Evolutionary conservation across 1,140 invertebrate species (phyloP), one percentile per base, ranked within the genome.

Genomic region (Saccostrea cuccullata): DNA sequence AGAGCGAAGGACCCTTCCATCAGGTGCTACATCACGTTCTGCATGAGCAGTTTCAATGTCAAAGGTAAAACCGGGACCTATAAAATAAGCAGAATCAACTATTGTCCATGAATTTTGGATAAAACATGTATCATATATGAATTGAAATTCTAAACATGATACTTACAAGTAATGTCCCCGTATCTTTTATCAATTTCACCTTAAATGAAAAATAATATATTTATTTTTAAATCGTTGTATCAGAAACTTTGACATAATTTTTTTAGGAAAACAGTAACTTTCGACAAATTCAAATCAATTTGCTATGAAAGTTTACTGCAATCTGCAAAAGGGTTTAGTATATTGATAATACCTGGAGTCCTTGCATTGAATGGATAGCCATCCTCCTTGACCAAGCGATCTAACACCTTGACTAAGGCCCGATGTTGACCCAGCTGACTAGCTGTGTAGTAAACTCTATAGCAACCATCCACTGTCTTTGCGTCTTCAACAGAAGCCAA

Each of bases 161-260:
- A 91, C 90, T 91, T 90, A 91, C 90, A 91, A 15, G 89, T 47
- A 9, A 91, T 91, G 82, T 91, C 90, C 0, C 90, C 90, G 56
- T 89, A 90, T 82, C 90, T 36, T 67, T 91, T 91, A 56, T 91
- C 90, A 58, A 91, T 91, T 83, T 91, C 90, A 26, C 90, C 90
- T 91, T 55, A 70, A 91, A 86, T 70, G 64, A 36, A 58, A 58
- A 84, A 58, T 47, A 5, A n/a, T n/a, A 47, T 47, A 2, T 47
- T n/a, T n/a, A n/a, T n/a, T n/a, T 47, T 47, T 36, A 47, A 1
- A 47, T 47, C 47, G 5, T 47, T 47, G 47, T 47, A 8, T 47
- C 47, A 47, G 47, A 47, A 47, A 8, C 47, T 6, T 47, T 47
- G 30, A 36, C 30, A 36, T 1, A 47, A 47, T 2, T 8, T n/a